phyloP scores from a whole-genome alignment of 1,140 invertebrate species.

The Patella vulgata region DNA sequence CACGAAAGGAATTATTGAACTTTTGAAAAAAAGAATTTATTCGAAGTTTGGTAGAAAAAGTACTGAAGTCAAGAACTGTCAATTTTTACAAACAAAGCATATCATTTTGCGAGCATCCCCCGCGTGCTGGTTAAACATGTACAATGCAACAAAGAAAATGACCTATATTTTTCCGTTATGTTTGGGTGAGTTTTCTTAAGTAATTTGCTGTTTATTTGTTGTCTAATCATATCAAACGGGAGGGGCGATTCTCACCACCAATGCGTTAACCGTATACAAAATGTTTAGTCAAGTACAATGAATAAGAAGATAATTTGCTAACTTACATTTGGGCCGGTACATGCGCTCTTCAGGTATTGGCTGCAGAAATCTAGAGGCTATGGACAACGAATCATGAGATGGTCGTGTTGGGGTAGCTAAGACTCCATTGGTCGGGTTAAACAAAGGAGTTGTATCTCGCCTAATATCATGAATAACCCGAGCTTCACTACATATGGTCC shows the following conservation, averaged over 20 bases:
- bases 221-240: neutral
- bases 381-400: slow-evolving; percentile 69
- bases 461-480: too few species aligned
- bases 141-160: too few species aligned
- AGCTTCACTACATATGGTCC: too few species aligned
- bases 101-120: too few species aligned
- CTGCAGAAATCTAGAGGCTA: slow-evolving; percentile 65
- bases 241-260: slow-evolving; percentile 2
- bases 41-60: too few species aligned
- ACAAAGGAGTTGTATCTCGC: too few species aligned
- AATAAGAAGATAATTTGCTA: slow-evolving; percentile 76
- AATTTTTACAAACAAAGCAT: too few species aligned
- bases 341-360: slow-evolving; percentile 58
- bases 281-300: slow-evolving; percentile 21
- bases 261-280: slow-evolving; percentile 6
- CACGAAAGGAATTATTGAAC: too few species aligned
- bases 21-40: too few species aligned
- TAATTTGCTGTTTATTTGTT: neutral
- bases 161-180: neutral
- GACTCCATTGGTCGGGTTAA: slow-evolving; percentile 60
- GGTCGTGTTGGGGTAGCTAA: slow-evolving; percentile 50
- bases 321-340: slow-evolving; percentile 80
- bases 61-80: too few species aligned
- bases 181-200: neutral
- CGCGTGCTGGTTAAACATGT: too few species aligned